Conservation (phyloP, 2,888 invertebrate genomes). For the Agrochola litura region DNA sequence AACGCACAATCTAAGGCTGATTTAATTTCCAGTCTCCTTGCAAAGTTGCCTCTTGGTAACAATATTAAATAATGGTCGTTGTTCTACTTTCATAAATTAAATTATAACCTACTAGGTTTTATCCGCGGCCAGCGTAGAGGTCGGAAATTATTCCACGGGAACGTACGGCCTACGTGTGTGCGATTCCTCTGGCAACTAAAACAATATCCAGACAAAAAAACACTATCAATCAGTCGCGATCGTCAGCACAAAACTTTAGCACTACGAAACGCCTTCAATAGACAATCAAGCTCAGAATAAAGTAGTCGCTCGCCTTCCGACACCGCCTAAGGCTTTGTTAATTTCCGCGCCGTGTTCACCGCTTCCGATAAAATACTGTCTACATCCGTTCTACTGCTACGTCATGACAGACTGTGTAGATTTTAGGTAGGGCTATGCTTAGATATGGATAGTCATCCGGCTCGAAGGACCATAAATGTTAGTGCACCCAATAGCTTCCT, state of each 20-base stretch:
- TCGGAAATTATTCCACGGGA: neutral
- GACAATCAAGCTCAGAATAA: constrained; percentile 24
- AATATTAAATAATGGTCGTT: constrained; percentile 27
- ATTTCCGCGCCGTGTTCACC: constrained; percentile 51
- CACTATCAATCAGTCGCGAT: neutral
- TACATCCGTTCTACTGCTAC: constrained; percentile 12
- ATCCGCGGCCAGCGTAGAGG: neutral
- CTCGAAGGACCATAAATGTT: too few species aligned
- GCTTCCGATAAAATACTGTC: constrained; percentile 53
- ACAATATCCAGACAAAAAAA: neutral
- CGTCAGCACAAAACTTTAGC: neutral
- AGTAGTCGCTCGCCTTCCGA: constrained; percentile 47
- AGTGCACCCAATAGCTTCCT: too few species aligned
- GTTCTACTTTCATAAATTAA: constrained; percentile 19
- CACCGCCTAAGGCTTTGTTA: constrained; percentile 41
- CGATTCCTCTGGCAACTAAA: too few species aligned
- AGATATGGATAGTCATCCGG: neutral
- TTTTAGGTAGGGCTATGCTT: neutral
- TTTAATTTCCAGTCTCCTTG: constrained; percentile 26
- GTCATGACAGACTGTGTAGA: neutral
- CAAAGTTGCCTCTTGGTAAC: constrained; percentile 6
- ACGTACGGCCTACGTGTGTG: too few species aligned
- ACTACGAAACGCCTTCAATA: constrained; percentile 3
- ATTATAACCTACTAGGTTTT: neutral
- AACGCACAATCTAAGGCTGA: constrained; percentile 33